Evolutionary conservation across 2,113 vertebrate species (phyloP).

Genomic region (Sclerurus mexicanus): DNA sequence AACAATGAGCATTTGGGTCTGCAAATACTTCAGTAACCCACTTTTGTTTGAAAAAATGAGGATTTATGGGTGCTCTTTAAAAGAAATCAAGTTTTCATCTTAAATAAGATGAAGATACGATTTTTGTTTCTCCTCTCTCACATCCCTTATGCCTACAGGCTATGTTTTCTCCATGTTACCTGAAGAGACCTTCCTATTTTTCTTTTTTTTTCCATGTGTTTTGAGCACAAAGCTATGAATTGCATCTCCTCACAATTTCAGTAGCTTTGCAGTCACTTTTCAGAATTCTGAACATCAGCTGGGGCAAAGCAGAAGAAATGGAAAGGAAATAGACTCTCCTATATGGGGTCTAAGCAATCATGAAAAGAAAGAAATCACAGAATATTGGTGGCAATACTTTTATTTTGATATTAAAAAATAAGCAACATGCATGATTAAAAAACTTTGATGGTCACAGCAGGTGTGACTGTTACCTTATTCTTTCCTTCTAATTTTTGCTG

Average conservation of each 20-base stretch:
- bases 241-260: background rate
- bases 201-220: background rate
- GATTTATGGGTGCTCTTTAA: background rate
- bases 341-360: background rate
- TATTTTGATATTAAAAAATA: background rate
- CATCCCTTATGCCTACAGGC: background rate
- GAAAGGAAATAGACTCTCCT: background rate
- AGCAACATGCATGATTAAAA: background rate
- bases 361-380: background rate
- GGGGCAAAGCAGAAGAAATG: background rate
- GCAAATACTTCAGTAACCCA: background rate
- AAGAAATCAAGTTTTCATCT: background rate
- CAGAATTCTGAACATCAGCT: background rate
- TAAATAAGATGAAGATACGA: accelerated
- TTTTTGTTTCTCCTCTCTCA: background rate
- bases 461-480: background rate
- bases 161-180: background rate
- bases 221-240: background rate
- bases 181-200: background rate
- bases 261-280: background rate
- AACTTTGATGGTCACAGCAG: accelerated
- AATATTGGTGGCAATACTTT: background rate
- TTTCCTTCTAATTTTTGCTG: background rate
- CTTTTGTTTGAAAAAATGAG: background rate
- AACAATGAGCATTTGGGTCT: background rate